Evolutionary conservation across 1,140 invertebrate genomes (phyloP), one percentile per base, ranked within the genome.

Genomic region (Drosophila prosaltans): DNA sequence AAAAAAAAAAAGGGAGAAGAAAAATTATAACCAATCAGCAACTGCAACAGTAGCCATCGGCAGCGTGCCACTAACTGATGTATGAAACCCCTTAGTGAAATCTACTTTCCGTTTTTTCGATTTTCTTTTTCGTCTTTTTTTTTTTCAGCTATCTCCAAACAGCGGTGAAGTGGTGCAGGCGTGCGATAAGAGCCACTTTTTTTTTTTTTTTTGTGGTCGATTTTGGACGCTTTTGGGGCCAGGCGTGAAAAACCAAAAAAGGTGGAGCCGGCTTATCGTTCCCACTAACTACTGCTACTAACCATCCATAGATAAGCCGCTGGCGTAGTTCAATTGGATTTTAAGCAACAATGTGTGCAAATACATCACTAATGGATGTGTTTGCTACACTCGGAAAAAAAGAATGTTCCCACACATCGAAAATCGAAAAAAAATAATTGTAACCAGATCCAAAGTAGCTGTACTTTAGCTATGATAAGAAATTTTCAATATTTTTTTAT

Each of bases 31-130:
- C 69, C 63, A 51, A 51, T 51, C 24, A 51, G 45, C 21, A 51
- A 51, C 45, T 51, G 63, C 63, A 58, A 66, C 28, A 60, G 32
- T 32, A 65, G 62, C 60, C 74, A 67, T 62, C 74, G 74, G 74
- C 74, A 43, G 74, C 73, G 62, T 66, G 59, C 70, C 48, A 48
- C 28, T 55, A 43, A 60, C 74, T 69, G 55, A 51, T 51, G 45
- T 51, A 51, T 51, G 2, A 76, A 76, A 59, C 36, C 32, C 32
- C 30, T 26, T 26, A 26, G 24, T 51, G 21, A 59, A 59, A 30
- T 59, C 32, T 59, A 59, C 16, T 39, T 59, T 59, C 57, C 16
- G 57, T 59, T 59, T 59, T 59, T 58, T 36, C 5, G 39, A 36
- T 36, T 36, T 7, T 59, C 10, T 32, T 32, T 30, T 30, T 58